phyloP scores from a whole-genome alignment of 2,113 vertebrate species.

The Limnothrissa miodon region DNA sequence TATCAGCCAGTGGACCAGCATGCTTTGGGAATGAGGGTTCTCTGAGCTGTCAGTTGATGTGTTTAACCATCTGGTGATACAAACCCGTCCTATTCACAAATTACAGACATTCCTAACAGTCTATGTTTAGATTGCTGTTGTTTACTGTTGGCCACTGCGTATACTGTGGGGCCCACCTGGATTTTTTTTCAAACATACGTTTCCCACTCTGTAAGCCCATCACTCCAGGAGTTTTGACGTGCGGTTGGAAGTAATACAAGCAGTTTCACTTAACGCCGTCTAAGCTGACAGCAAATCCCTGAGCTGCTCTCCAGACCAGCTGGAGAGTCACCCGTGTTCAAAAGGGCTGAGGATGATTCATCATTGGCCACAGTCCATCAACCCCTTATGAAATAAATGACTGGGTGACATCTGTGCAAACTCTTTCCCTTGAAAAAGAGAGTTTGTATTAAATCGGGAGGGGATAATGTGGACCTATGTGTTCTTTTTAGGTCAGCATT shows the following conservation, averaged over 20 bases:
- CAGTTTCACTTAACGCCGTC: background rate
- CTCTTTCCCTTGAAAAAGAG: background rate
- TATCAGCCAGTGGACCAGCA: constrained; percentile 57
- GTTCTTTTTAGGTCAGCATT: background rate
- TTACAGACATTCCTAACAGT: background rate
- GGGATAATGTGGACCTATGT: background rate
- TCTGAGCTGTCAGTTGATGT: constrained; percentile 68
- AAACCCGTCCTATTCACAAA: constrained; percentile 43
- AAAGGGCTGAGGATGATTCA: background rate
- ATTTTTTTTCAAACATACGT: background rate
- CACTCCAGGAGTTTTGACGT: background rate
- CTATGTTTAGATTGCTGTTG: constrained; percentile 30
- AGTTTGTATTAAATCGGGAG: background rate
- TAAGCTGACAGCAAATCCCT: background rate
- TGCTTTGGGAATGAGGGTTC: constrained; percentile 59
- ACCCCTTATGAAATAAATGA: background rate
- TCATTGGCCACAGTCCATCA: background rate
- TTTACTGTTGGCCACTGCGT: constrained; percentile 36
- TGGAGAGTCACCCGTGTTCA: background rate
- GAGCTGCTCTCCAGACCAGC: background rate
- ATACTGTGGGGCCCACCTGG: constrained; percentile 23
- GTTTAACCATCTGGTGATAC: constrained; percentile 68
- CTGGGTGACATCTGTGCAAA: background rate
- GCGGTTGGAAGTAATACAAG: background rate
- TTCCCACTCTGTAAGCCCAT: background rate